Percentiles rank a stretch among this genome's conserved stretches.
phyloP scores from a whole-genome alignment of 1,140 invertebrate species.

The Dendrolimus kikuchii region DNA sequence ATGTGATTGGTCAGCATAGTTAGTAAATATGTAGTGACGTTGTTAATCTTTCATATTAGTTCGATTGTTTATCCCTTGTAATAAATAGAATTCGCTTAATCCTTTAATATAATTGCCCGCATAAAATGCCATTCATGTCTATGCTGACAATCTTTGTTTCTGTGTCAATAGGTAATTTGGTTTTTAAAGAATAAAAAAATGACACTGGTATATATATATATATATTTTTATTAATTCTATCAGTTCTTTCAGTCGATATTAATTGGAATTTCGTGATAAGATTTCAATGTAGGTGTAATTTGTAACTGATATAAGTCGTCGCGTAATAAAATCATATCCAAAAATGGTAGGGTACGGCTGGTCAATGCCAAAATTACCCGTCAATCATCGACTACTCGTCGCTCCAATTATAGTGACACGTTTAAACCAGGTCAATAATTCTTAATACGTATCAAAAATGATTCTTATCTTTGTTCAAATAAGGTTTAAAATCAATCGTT shows the following conservation, averaged over 20 bases:
- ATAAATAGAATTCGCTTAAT: too few species aligned
- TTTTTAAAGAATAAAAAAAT: too few species aligned
- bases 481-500: conserved; percentile 11
- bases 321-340: conserved; percentile 3
- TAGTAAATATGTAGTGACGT: too few species aligned
- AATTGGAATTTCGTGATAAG: background rate
- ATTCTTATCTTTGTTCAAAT: conserved; percentile 6
- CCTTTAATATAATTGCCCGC: too few species aligned
- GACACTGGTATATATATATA: too few species aligned
- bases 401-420: conserved; percentile 24
- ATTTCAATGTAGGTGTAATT: conserved; percentile 3
- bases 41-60: too few species aligned
- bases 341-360: conserved; percentile 5
- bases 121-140: too few species aligned
- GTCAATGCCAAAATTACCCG: conserved; percentile 15
- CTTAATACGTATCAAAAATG: conserved; percentile 7
- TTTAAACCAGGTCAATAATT: conserved; percentile 21
- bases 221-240: background rate
- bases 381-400: conserved; percentile 21
- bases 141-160: too few species aligned
- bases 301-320: conserved; percentile 5
- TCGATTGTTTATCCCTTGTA: too few species aligned
- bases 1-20: too few species aligned
- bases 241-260: background rate
- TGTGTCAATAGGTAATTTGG: too few species aligned